Conservation (phyloP, 2,797 vertebrate genomes). For the Loriculus beryllinus region DNA sequence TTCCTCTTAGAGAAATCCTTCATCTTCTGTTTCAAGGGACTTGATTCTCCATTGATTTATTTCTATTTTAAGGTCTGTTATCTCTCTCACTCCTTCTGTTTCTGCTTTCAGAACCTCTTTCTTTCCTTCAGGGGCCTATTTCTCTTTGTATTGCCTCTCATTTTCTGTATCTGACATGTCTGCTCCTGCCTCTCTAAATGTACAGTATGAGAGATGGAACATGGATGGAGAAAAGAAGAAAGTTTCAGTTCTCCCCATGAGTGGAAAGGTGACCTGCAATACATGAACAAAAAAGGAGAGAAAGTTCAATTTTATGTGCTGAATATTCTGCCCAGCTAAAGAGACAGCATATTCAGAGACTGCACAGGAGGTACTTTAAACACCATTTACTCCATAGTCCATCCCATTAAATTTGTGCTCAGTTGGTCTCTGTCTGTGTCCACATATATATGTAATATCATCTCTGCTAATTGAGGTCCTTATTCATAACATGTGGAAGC, state of each 20-base stretch:
- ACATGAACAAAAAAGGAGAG: background rate
- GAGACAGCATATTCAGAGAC: background rate
- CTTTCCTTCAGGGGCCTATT: slow-evolving; percentile 52
- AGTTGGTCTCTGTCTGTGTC: background rate
- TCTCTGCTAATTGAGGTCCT: background rate
- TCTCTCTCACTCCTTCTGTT: slow-evolving; percentile 18
- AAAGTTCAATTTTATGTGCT: background rate
- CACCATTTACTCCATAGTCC: background rate
- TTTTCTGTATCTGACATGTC: slow-evolving; percentile 50
- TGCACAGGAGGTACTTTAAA: background rate
- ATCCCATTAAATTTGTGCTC: background rate
- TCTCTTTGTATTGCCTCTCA: slow-evolving; percentile 54
- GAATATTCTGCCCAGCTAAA: background rate
- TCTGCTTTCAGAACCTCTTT: slow-evolving; percentile 32
- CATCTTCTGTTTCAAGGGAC: background rate
- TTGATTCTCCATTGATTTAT: slow-evolving; percentile 41
- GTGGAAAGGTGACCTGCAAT: slow-evolving; percentile 61
- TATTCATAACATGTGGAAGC: background rate
- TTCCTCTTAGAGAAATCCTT: background rate
- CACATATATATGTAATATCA: background rate
- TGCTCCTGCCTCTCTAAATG: background rate
- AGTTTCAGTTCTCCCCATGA: background rate
- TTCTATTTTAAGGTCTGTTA: slow-evolving; percentile 32
- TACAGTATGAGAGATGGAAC: slow-evolving; percentile 52
- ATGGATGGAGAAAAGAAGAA: slow-evolving; percentile 12